These are phyloP conservation scores for Ylistrum balloti DNA, from an alignment of 1,140 invertebrate genomes.

Conservation along the genomic window DNA sequence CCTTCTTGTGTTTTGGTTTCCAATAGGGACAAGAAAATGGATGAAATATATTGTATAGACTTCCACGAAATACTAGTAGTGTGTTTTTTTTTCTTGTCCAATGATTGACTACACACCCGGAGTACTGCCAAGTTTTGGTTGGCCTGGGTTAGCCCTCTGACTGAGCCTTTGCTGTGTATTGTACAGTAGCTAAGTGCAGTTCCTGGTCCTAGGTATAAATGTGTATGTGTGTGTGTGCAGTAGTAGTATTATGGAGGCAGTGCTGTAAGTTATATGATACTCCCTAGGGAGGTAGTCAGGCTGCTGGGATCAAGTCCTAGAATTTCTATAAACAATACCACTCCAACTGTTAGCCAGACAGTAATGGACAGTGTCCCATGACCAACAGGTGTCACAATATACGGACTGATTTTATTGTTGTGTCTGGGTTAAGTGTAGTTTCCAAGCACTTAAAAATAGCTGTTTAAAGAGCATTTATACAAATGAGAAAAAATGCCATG, in stretches of 20 bases:
- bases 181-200: not conserved
- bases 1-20: not conserved
- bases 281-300: conserved; percentile 23
- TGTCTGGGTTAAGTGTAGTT: not conserved
- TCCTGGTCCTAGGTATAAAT: not conserved
- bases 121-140: conserved; percentile 20
- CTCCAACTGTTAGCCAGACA: no score
- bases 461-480: not conserved
- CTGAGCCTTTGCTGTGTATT: not conserved
- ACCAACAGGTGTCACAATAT: not conserved
- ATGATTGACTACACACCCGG: not conserved
- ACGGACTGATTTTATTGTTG: not conserved
- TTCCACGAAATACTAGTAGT: not conserved
- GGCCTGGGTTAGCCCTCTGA: not conserved
- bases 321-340: conserved; percentile 22
- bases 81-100: not conserved
- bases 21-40: not conserved
- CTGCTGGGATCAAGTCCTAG: not conserved
- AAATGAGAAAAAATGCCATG: not conserved
- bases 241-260: not conserved
- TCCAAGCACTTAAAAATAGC: not conserved
- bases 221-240: conserved; percentile 2
- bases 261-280: not conserved
- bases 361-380: not conserved
- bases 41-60: not conserved